Conservation (phyloP, 2,888 invertebrate species). For the Oscheius onirici region DNA sequence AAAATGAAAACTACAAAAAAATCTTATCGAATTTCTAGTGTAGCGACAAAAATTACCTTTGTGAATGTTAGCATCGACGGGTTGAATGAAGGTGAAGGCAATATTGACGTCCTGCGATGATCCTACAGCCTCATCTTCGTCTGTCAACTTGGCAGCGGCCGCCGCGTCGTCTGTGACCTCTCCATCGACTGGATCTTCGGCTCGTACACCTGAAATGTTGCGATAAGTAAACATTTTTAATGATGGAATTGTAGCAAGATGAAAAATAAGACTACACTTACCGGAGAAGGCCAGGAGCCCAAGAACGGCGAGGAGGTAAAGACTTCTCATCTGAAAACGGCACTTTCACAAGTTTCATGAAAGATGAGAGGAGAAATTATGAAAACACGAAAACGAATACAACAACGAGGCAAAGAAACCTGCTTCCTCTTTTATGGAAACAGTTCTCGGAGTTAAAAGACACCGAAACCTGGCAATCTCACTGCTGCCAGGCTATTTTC, state of each 20-base stretch:
- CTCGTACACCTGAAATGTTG: conserved; percentile 33
- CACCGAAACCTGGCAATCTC: conserved; percentile 20
- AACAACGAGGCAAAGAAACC: neutral
- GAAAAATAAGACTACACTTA: neutral
- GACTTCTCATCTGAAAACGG: conserved; percentile 16
- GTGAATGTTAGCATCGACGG: conserved; percentile 74
- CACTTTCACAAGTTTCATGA: neutral
- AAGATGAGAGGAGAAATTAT: neutral
- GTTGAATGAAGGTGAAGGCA: conserved; percentile 82
- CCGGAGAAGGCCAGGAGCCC: conserved; percentile 27
- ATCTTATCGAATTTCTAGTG: neutral
- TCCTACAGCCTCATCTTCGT: conserved; percentile 73
- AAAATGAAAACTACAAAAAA: too few species aligned
- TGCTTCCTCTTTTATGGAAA: neutral
- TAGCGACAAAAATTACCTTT: conserved; percentile 73
- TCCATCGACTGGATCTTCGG: conserved; percentile 62
- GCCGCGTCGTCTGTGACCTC: conserved; percentile 62
- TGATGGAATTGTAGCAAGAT: neutral
- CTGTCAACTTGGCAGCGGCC: conserved; percentile 50
- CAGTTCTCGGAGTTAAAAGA: neutral
- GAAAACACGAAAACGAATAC: neutral
- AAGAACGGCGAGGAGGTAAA: conserved; percentile 23
- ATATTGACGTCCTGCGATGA: conserved; percentile 92
- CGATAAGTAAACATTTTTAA: neutral
- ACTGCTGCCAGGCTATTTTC: conserved; percentile 18